These are phyloP conservation scores for Ianthella basta DNA, from an alignment of 37 sponge, comb jelly and placozoan species.

Conservation along the genomic window DNA sequence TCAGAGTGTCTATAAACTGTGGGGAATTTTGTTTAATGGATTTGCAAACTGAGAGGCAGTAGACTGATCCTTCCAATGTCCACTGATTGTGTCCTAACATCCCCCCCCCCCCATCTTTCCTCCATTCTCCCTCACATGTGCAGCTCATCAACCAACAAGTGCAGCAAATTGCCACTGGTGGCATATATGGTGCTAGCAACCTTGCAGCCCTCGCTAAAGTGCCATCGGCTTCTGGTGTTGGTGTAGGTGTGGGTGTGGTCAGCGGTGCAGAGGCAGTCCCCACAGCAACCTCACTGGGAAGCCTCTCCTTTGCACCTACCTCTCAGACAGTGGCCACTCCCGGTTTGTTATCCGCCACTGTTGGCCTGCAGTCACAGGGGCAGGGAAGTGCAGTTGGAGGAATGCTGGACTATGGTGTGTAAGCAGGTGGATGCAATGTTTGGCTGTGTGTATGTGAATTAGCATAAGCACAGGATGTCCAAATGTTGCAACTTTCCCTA, in stretches of 20 bases:
- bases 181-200: background rate
- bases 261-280: background rate
- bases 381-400: background rate
- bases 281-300: background rate
- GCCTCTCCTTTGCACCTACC: too few relatives aligned
- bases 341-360: slow-evolving; percentile 31
- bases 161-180: slow-evolving; percentile 20
- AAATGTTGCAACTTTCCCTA: too few relatives aligned
- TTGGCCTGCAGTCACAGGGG: background rate
- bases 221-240: background rate
- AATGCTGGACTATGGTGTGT: background rate
- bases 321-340: background rate
- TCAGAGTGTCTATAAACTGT: too few relatives aligned
- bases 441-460: too few relatives aligned
- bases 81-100: too few relatives aligned
- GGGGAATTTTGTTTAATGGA: too few relatives aligned
- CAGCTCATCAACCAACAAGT: slow-evolving; percentile 24
- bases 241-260: background rate
- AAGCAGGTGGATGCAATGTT: background rate
- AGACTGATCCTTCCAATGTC: too few relatives aligned
- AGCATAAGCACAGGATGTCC: too few relatives aligned
- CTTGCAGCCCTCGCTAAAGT: too few relatives aligned
- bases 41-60: too few relatives aligned
- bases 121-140: background rate
- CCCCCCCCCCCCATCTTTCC: background rate